A percentile compares a stretch with the other conserved stretches of the same genome.
These are phyloP conservation scores for Athrips mouffetella DNA, from an alignment of 2,888 invertebrate genomes.

Conservation along the genomic window DNA sequence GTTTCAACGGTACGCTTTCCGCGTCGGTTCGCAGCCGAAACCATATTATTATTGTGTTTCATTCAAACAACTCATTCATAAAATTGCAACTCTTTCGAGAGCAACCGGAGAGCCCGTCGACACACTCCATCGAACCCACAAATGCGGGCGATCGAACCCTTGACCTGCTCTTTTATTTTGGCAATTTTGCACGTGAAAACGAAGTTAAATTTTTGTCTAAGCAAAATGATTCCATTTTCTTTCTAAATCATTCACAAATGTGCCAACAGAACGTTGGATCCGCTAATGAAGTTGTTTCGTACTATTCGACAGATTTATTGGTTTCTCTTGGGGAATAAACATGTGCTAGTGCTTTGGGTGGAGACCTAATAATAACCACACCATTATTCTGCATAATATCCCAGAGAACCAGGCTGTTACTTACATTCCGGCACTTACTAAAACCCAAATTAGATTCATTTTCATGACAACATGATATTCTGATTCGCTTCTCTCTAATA, in stretches of 20 bases:
- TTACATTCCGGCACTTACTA: background rate
- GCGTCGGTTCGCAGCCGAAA: slow-evolving; percentile 45
- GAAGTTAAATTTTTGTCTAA: background rate
- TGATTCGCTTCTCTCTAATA: too few relatives aligned
- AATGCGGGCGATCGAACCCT: slow-evolving; percentile 42
- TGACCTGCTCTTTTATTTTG: slow-evolving; percentile 38
- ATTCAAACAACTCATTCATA: slow-evolving; percentile 76
- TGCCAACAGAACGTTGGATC: slow-evolving; percentile 47
- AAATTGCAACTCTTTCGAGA: slow-evolving; percentile 66
- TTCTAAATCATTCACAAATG: slow-evolving; percentile 42
- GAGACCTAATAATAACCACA: slow-evolving; percentile 65
- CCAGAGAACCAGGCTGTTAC: slow-evolving; percentile 36
- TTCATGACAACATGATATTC: too few relatives aligned
- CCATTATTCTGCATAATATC: slow-evolving; percentile 58
- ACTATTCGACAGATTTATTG: slow-evolving; percentile 63
- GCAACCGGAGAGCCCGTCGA: slow-evolving; percentile 55
- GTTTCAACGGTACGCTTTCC: slow-evolving; percentile 42
- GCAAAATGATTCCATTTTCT: slow-evolving; percentile 22
- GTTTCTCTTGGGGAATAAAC: slow-evolving; percentile 55
- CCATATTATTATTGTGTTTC: slow-evolving; percentile 65
- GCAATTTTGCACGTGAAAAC: background rate
- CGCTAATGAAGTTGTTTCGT: slow-evolving; percentile 68
- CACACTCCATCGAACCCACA: slow-evolving; percentile 53
- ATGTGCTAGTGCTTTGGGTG: slow-evolving; percentile 56
- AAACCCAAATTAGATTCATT: background rate